Evolutionary conservation across 1,140 invertebrate genomes (phyloP).

Genomic region (Oncopodura yosiiana): DNA sequence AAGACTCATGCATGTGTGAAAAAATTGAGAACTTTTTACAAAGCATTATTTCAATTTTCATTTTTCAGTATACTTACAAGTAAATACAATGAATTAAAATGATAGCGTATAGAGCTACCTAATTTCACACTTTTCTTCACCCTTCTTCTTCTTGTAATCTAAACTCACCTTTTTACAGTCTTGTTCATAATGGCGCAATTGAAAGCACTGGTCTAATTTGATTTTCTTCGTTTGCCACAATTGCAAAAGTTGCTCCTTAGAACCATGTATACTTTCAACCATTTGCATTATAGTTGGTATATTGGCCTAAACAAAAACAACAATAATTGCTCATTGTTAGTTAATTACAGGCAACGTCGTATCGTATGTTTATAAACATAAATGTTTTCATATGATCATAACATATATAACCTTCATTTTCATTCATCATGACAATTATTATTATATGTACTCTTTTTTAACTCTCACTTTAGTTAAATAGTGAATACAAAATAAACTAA

Average conservation of each 20-base stretch:
- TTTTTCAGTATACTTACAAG: too few species aligned
- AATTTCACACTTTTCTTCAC: too few species aligned
- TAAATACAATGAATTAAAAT: too few species aligned
- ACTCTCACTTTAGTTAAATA: too few species aligned
- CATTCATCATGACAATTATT: not conserved
- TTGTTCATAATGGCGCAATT: conserved; percentile 87
- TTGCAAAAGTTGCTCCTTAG: conserved; percentile 80
- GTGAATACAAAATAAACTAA: too few species aligned
- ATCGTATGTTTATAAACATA: not conserved
- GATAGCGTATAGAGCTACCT: too few species aligned
- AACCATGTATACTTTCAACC: conserved; percentile 70
- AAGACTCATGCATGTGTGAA: too few species aligned
- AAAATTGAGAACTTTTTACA: too few species aligned
- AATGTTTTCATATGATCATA: too few species aligned
- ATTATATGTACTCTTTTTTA: conserved; percentile 1
- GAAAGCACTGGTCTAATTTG: conserved; percentile 89
- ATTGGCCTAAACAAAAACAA: conserved; percentile 44
- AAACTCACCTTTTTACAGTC: conserved; percentile 79
- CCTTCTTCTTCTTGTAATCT: too few species aligned
- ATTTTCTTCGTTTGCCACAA: conserved; percentile 88
- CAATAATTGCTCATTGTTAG: conserved; percentile 1
- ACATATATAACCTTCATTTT: not conserved
- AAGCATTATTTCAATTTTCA: too few species aligned
- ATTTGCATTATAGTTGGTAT: conserved; percentile 61
- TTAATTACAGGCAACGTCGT: not conserved